A percentile compares a stretch with the other conserved stretches of the same genome.
Evolutionary conservation across 1,140 invertebrate genomes (phyloP).

Genomic region (Meteorus sp.): DNA sequence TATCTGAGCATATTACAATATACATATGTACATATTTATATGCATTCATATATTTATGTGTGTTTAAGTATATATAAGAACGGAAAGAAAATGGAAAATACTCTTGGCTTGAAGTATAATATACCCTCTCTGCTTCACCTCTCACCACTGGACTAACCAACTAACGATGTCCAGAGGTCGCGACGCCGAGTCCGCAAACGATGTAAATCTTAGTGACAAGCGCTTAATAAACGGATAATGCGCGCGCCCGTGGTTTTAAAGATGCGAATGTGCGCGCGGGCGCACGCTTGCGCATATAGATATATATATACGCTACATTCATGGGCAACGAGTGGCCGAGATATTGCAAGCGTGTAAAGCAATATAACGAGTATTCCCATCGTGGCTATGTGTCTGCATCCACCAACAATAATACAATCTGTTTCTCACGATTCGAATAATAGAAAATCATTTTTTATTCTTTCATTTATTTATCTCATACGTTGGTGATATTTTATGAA

Average conservation of each 20-base stretch:
- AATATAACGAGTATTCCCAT: constrained; percentile 24
- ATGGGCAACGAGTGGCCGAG: constrained; percentile 26
- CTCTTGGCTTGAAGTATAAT: too few species aligned
- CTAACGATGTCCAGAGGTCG: constrained; percentile 30
- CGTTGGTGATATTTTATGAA: too few species aligned
- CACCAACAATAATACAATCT: constrained; percentile 19
- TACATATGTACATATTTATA: too few species aligned
- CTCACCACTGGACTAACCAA: constrained; percentile 7
- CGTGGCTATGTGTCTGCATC: too few species aligned
- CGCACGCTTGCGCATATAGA: too few species aligned
- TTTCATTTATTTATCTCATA: too few species aligned
- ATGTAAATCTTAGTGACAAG: constrained; percentile 34
- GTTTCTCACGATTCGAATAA: constrained; percentile 4
- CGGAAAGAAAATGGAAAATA: constrained; percentile 17
- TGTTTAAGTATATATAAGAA: too few species aligned
- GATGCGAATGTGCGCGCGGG: constrained; percentile 16
- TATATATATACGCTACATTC: too few species aligned
- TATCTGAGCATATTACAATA: too few species aligned
- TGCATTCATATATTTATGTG: too few species aligned
- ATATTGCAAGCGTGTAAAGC: constrained; percentile 23
- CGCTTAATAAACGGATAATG: constrained; percentile 35
- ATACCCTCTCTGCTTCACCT: too few species aligned
- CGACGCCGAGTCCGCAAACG: constrained; percentile 25
- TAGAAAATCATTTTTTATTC: too few species aligned
- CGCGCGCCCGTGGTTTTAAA: constrained; percentile 24